Conservation (phyloP, 2,113 vertebrate genomes). For the Neoarius graeffei region DNA sequence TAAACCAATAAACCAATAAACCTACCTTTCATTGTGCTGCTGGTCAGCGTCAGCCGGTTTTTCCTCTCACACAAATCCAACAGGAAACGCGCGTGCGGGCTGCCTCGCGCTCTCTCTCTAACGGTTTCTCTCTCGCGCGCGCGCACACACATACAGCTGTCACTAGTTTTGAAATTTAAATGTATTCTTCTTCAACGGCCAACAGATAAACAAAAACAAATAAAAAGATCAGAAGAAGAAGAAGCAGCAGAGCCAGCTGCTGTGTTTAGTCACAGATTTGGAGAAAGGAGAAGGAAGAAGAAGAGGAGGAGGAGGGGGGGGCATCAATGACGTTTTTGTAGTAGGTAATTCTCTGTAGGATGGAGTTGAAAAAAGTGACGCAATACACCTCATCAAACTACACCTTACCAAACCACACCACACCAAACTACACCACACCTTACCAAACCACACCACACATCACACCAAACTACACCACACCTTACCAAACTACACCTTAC, state of each 20-base stretch:
- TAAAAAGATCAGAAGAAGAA: neutral
- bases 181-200: neutral
- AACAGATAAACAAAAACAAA: neutral
- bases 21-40: constrained; percentile 40
- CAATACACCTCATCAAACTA: no score
- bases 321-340: neutral
- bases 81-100: constrained; percentile 8
- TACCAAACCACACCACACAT: no score
- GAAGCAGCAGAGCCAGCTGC: neutral
- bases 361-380: no score
- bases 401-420: no score
- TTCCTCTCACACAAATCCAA: neutral
- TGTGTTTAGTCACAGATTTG: constrained; percentile 5
- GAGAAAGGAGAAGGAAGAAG: neutral
- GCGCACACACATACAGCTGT: neutral
- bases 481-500: no score
- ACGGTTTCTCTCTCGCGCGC: neutral
- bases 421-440: no score
- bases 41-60: no score
- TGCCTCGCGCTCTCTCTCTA: neutral
- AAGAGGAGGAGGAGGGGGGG: neutral
- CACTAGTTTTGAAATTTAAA: neutral
- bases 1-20: neutral
- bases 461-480: no score
- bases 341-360: no score